phyloP scores from a whole-genome alignment of 1,140 invertebrate species.

The Chymomyza costata region DNA sequence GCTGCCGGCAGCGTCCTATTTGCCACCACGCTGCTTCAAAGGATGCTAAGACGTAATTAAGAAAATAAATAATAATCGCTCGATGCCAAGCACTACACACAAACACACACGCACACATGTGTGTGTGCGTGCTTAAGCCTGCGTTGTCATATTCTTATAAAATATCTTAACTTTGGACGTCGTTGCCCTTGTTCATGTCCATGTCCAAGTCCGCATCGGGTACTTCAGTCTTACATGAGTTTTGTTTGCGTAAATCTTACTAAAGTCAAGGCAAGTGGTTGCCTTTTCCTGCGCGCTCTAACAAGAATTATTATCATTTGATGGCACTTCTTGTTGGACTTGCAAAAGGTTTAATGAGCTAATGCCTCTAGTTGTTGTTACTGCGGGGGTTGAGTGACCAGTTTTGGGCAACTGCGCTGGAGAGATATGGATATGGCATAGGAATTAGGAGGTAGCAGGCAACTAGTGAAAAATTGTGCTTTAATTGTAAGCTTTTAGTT shows the following conservation, averaged over 20 bases:
- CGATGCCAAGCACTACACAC: slow-evolving; percentile 36
- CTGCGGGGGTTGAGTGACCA: neutral
- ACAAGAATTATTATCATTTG: slow-evolving; percentile 53
- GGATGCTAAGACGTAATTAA: slow-evolving; percentile 73
- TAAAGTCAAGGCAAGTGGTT: neutral
- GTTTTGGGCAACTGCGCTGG: neutral
- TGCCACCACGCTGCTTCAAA: slow-evolving; percentile 36
- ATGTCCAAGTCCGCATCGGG: neutral
- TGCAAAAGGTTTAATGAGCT: slow-evolving; percentile 36
- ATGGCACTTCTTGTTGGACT: slow-evolving; percentile 18
- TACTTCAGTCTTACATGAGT: neutral
- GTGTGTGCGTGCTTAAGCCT: slow-evolving; percentile 40
- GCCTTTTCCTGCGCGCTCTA: slow-evolving; percentile 4
- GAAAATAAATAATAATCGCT: slow-evolving; percentile 74
- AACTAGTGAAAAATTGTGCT: too few species aligned
- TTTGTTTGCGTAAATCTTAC: slow-evolving; percentile 30
- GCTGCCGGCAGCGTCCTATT: slow-evolving; percentile 25
- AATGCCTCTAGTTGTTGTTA: neutral
- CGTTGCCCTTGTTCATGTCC: neutral
- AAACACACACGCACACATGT: slow-evolving; percentile 2
- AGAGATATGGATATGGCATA: too few species aligned
- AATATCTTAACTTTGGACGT: slow-evolving; percentile 46
- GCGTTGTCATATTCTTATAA: slow-evolving; percentile 59
- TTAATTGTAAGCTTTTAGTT: too few species aligned
- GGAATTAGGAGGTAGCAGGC: too few species aligned